phyloP scores from a whole-genome alignment of 2,113 vertebrate species.

The Lepus timidus region DNA sequence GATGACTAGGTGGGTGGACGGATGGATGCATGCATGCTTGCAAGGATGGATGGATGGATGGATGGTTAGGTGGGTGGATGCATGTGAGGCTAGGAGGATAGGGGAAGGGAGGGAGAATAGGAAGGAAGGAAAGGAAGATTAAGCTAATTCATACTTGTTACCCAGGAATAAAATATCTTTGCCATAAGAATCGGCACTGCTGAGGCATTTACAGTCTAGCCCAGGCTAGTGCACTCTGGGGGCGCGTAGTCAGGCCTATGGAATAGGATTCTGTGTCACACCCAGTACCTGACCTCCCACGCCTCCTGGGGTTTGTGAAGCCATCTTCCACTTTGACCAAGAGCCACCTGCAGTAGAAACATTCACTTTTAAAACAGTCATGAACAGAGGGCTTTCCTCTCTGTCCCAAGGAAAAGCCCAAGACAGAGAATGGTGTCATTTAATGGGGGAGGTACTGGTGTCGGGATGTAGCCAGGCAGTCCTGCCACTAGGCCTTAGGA shows the following conservation, averaged over 20 bases:
- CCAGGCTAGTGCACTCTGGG: neutral
- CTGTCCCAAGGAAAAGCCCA: neutral
- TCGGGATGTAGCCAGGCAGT: neutral
- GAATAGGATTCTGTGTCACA: neutral
- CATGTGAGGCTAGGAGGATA: too few species aligned
- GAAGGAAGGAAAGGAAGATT: too few species aligned
- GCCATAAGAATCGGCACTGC: neutral
- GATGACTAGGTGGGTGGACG: too few species aligned
- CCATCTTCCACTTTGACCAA: neutral
- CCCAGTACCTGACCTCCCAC: neutral
- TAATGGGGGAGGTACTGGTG: rapidly evolving
- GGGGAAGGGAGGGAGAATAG: too few species aligned
- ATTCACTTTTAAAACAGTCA: neutral
- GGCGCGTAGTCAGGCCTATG: neutral
- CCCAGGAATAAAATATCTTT: neutral
- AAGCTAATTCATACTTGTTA: neutral
- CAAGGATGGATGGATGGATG: neutral
- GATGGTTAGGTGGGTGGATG: too few species aligned
- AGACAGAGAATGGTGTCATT: neutral
- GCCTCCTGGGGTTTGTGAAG: neutral
- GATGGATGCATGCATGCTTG: too few species aligned
- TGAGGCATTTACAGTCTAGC: neutral
- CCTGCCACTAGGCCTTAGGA: neutral
- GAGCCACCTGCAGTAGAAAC: neutral
- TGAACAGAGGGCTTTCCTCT: neutral